Evolutionary conservation across 2,113 vertebrate genomes (phyloP), one percentile per base, ranked within the genome.

Genomic region (Datnioides undecimradiatus): DNA sequence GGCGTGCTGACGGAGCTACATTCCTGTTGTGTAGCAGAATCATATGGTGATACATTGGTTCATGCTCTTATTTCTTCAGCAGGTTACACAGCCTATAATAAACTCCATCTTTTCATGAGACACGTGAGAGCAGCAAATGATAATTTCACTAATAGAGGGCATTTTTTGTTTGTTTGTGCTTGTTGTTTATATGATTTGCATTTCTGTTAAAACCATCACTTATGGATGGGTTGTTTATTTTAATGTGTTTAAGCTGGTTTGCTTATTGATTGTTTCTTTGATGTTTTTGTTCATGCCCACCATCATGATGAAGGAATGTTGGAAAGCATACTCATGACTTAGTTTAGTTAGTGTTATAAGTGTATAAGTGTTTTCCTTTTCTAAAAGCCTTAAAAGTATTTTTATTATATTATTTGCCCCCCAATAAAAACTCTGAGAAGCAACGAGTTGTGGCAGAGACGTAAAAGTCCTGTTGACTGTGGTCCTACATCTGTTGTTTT

Each of bases 401-500:
- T 60, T 46, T 7, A 41, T 59, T 49, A 23, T 14, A 21, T 60
- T 3, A 31, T 36, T 54, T 62, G 21, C 19, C 16, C 46, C 57
- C 8, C 21, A 27, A 59, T 21, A 51, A 55, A 40, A 4, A 65
- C 12, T 66, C 19, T 43, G 46, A 41, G 43, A 49, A 9, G n/a
- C 43, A 64, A 76, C 11, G 34, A 14, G 17, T 73, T 29, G 1
- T 23, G 40, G 76, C 13, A 2, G 55, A 77, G 49, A 68, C 55
- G 55, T 45, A 8, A 80, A 85, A 45, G 40, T 55, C 34, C 27
- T 7, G 43, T 31, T 45, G 10, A 29, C 52, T 40, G 40, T 55
- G 5, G 63, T 75, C 31, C 43, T 73, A 46, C 73, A 86, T 82
- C 71, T 82, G 78, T 79, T 49, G 64, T 68, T 79, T 83, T 60